Evolutionary conservation across 2,888 invertebrate genomes (phyloP).

Genomic region (Nipponacmea schrenckii): DNA sequence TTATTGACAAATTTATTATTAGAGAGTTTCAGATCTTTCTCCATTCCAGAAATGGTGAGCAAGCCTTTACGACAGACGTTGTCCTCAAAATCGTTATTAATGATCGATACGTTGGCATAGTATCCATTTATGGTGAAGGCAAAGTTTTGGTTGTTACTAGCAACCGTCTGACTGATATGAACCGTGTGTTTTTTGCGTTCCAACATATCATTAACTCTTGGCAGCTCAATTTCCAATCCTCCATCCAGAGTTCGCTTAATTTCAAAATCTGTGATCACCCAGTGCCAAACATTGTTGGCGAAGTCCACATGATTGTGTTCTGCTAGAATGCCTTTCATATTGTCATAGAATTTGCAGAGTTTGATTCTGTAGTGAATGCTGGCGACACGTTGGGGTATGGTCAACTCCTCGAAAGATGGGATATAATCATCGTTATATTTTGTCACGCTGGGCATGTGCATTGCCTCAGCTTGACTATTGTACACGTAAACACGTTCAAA

Average conservation of each 20-base stretch:
- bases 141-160: constrained; percentile 87
- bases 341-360: constrained; percentile 84
- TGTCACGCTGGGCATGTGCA: constrained; percentile 65
- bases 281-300: constrained; percentile 97
- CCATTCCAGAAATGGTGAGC: constrained; percentile 83
- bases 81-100: constrained; percentile 83
- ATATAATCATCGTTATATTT: constrained; percentile 65
- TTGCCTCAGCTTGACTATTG: constrained; percentile 56
- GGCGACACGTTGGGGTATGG: constrained; percentile 81
- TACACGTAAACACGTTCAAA: constrained; percentile 50
- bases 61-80: constrained; percentile 78
- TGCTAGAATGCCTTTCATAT: constrained; percentile 83
- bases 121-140: constrained; percentile 90
- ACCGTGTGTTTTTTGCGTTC: constrained; percentile 78
- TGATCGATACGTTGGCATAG: constrained; percentile 88
- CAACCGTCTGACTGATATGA: constrained; percentile 86
- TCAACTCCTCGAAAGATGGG: constrained; percentile 64
- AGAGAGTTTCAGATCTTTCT: constrained; percentile 88
- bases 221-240: constrained; percentile 88
- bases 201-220: constrained; percentile 76
- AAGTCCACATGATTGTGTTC: constrained; percentile 92
- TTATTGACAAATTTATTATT: constrained; percentile 84
- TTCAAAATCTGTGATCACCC: constrained; percentile 86
- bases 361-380: constrained; percentile 92
- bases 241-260: constrained; percentile 86